These are phyloP conservation scores for Drosophila quasianomalipes DNA, from an alignment of 2,888 invertebrate species.

Conservation along the genomic window DNA sequence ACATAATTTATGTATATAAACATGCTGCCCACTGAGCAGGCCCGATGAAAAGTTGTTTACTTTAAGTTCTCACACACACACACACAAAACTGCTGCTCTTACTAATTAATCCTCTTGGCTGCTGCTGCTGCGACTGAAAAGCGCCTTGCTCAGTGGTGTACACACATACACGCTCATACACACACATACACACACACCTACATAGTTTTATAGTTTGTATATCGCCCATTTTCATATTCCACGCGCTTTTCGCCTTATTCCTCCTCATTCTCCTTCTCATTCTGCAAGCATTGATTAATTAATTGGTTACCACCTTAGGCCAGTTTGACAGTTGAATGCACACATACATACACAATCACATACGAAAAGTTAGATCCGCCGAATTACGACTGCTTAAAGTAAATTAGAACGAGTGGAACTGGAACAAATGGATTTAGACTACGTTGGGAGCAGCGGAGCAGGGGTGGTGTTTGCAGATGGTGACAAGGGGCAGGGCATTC, in stretches of 20 bases:
- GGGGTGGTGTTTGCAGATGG: not conserved
- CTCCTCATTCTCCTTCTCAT: not conserved
- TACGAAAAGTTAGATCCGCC: constrained; percentile 26
- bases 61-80: constrained; percentile 23
- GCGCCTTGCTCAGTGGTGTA: constrained; percentile 49
- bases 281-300: constrained; percentile 20
- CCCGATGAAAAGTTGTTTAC: constrained; percentile 52
- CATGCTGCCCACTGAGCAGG: constrained; percentile 33
- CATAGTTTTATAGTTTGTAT: constrained; percentile 46
- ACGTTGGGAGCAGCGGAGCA: not conserved
- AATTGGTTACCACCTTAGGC: constrained; percentile 31
- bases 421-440: not conserved
- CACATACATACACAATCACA: not conserved
- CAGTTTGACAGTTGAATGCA: constrained; percentile 57
- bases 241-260: not conserved
- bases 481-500: not conserved
- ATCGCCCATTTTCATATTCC: constrained; percentile 6
- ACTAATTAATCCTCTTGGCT: constrained; percentile 5
- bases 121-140: constrained; percentile 10
- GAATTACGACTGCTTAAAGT: constrained; percentile 53
- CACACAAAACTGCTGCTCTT: constrained; percentile 30
- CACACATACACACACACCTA: constrained; percentile 15
- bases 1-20: constrained; percentile 45
- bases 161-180: constrained; percentile 15
- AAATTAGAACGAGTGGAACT: constrained; percentile 20